Evolutionary conservation across 2,113 vertebrate genomes (phyloP).

Genomic region (Oryctolagus cuniculus): DNA sequence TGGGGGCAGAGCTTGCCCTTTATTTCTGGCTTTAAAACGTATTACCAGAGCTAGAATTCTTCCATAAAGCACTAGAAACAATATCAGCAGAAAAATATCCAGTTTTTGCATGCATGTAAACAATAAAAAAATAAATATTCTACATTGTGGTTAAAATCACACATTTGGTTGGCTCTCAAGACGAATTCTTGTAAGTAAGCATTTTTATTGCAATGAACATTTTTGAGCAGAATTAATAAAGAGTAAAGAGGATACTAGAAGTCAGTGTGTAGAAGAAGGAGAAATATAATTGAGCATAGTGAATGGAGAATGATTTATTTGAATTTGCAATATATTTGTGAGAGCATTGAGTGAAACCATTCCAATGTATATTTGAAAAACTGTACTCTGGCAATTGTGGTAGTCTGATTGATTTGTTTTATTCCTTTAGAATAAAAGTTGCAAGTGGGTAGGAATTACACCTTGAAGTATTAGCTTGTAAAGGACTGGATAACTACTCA

Average conservation of each 20-base stretch:
- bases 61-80: not conserved
- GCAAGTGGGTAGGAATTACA: constrained; percentile 63
- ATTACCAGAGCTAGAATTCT: not conserved
- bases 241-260: not conserved
- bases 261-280: not conserved
- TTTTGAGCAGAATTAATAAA: constrained; percentile 39
- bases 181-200: not conserved
- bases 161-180: not conserved
- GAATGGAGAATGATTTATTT: constrained; percentile 20
- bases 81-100: not conserved
- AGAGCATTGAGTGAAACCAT: constrained; percentile 3
- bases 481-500: constrained; percentile 36
- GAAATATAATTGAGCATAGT: not conserved
- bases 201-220: not conserved
- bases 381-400: not conserved
- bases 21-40: not conserved
- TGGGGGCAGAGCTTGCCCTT: not conserved
- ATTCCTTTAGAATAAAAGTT: constrained; percentile 70
- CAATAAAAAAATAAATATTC: not conserved
- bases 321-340: not conserved
- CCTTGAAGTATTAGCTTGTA: constrained; percentile 24
- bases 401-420: constrained; percentile 26
- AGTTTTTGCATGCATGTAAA: not conserved
- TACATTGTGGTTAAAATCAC: not conserved
- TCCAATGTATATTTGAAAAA: not conserved